Percentiles rank a stretch among this genome's conserved stretches.
Conservation (phyloP, 2,888 invertebrate species). For the Noctua fimbriata region DNA sequence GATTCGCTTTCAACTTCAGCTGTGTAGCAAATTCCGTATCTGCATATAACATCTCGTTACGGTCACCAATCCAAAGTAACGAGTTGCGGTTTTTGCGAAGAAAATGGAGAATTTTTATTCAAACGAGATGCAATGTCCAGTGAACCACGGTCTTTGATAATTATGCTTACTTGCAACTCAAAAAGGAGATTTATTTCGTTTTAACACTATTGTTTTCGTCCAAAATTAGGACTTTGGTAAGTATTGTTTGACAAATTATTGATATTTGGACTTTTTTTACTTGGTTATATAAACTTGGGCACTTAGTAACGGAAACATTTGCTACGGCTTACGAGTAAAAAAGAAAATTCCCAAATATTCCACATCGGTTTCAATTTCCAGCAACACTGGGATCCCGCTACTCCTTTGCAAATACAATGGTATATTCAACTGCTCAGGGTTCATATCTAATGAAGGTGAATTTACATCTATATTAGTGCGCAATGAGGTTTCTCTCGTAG, state of each 20-base stretch:
- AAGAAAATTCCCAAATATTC: not conserved
- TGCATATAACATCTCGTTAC: not conserved
- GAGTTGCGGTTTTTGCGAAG: not conserved
- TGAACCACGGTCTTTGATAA: not conserved
- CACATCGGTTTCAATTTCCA: not conserved
- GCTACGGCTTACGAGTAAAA: not conserved
- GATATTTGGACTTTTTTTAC: not conserved
- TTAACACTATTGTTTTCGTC: not conserved
- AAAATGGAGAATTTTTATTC: not conserved
- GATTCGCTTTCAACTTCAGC: not conserved
- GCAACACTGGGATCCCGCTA: not conserved
- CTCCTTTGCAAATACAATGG: slow-evolving; percentile 43
- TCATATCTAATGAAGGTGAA: slow-evolving; percentile 66
- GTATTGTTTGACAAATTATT: not conserved
- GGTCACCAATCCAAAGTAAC: slow-evolving; percentile 4
- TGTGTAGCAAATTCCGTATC: not conserved
- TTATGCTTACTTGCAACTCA: not conserved
- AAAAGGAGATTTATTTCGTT: not conserved
- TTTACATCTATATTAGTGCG: slow-evolving; percentile 73
- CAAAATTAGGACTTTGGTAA: not conserved
- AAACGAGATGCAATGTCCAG: not conserved
- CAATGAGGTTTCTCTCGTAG: slow-evolving; percentile 62
- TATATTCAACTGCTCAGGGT: slow-evolving; percentile 35
- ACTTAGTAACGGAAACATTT: not conserved
- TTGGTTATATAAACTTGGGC: not conserved